A percentile compares a stretch with the other conserved stretches of the same genome.
Evolutionary conservation across 2,113 vertebrate genomes (phyloP).

Genomic region (Lophotis ruficrista): DNA sequence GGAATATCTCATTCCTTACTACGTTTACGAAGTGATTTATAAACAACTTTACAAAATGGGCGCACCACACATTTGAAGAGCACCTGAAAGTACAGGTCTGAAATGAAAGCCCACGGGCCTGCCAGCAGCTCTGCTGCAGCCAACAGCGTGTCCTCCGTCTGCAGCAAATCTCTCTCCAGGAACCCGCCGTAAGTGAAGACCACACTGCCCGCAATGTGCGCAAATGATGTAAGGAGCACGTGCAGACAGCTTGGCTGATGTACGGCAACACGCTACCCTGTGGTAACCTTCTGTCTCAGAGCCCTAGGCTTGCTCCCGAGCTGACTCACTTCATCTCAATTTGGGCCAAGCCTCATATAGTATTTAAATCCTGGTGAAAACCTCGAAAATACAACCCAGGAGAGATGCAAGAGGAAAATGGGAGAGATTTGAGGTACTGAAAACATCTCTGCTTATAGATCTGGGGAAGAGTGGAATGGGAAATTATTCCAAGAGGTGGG

Average conservation of each 20-base stretch:
- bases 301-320: not conserved
- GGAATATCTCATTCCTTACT: not conserved
- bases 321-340: not conserved
- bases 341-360: not conserved
- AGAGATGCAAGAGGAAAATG: not conserved
- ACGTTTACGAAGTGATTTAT: not conserved
- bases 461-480: rapidly evolving
- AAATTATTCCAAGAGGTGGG: not conserved
- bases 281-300: not conserved
- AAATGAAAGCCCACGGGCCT: not conserved
- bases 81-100: not conserved
- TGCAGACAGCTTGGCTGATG: rapidly evolving
- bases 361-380: not conserved
- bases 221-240: rapidly evolving
- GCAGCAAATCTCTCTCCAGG: not conserved
- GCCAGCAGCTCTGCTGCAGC: not conserved
- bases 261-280: rapidly evolving
- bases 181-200: rapidly evolving
- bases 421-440: not conserved
- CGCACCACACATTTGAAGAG: not conserved
- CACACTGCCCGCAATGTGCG: rapidly evolving
- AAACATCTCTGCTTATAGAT: not conserved
- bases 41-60: not conserved
- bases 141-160: rapidly evolving
- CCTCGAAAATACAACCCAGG: rapidly evolving